A percentile compares a stretch with the other conserved stretches of the same genome.
Evolutionary conservation across 92 coral and sea anemone species (phyloP).

Genomic region (Diadumene lineata): DNA sequence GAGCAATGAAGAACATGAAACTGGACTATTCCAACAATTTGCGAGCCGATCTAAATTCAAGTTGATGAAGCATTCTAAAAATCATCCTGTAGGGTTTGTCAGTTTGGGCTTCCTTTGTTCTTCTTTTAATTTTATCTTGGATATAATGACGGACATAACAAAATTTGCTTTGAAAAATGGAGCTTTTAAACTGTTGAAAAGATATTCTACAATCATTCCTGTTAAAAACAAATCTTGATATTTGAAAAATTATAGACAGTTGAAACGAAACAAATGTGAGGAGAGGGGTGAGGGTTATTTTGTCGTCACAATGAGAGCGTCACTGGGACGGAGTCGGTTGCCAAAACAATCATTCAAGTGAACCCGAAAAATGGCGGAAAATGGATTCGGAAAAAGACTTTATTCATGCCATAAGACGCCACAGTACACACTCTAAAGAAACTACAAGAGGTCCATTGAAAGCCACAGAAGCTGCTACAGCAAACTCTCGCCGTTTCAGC

Average conservation of each 20-base stretch:
- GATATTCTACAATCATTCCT: no score
- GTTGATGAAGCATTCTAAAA: no score
- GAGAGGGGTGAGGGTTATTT: constrained; percentile 11
- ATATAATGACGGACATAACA: no score
- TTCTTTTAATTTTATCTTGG: no score
- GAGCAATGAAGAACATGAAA: no score
- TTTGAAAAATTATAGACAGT: no score
- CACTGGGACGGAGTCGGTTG: constrained; percentile 20
- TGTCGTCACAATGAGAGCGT: constrained; percentile 16
- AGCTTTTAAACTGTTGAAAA: no score
- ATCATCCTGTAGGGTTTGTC: no score
- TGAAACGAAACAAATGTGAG: not conserved
- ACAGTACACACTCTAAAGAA: constrained; percentile 39
- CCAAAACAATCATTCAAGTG: constrained; percentile 20
- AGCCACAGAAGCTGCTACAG: constrained; percentile 24
- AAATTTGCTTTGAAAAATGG: no score
- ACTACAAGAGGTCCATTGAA: constrained; percentile 28
- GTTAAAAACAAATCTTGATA: no score
- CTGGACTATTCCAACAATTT: no score
- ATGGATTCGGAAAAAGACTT: constrained; percentile 40
- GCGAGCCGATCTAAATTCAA: no score
- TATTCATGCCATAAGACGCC: constrained; percentile 29
- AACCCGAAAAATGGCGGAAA: constrained; percentile 24
- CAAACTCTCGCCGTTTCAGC: constrained; percentile 24
- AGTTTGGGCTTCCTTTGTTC: constrained; percentile 11